These are phyloP conservation scores for Callopanchax toddi DNA, from an alignment of 2,113 vertebrate species.

Conservation along the genomic window DNA sequence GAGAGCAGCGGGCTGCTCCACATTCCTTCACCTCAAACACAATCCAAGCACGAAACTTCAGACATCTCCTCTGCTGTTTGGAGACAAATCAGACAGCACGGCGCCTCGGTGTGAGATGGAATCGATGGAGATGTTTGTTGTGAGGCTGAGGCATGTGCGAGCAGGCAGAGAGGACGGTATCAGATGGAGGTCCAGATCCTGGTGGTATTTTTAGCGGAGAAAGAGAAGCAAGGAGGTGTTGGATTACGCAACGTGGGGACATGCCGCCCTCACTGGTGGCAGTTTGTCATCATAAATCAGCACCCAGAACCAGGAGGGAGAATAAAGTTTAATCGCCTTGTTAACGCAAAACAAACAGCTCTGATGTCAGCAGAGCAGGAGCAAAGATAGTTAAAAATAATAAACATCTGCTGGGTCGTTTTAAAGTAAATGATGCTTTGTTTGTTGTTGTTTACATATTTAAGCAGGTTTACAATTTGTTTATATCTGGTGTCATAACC, in stretches of 20 bases:
- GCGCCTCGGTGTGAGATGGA: background rate
- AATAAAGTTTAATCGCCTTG: slow-evolving; percentile 4
- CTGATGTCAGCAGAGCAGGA: background rate
- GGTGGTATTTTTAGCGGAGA: slow-evolving; percentile 56
- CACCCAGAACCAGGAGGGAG: slow-evolving; percentile 17
- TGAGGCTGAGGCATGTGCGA: slow-evolving; percentile 4
- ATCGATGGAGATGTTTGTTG: background rate
- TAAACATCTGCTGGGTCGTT: too few relatives aligned
- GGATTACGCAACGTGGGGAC: slow-evolving; percentile 52
- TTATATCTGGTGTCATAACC: too few relatives aligned
- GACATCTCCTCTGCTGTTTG: background rate
- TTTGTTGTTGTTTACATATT: too few relatives aligned
- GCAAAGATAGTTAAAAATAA: too few relatives aligned
- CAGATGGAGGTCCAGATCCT: slow-evolving; percentile 57
- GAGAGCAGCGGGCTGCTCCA: background rate
- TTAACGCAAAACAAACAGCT: background rate
- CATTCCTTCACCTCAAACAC: background rate
- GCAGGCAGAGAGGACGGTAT: slow-evolving; percentile 10
- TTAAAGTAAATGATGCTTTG: too few relatives aligned
- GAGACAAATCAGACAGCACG: background rate
- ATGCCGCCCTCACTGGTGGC: slow-evolving; percentile 29
- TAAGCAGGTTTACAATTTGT: too few relatives aligned
- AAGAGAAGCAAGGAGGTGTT: slow-evolving; percentile 60
- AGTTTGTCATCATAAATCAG: slow-evolving; percentile 37
- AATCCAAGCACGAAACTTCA: background rate